Conservation (phyloP, 2,888 invertebrate species). For the Drosophila melanosoma region DNA sequence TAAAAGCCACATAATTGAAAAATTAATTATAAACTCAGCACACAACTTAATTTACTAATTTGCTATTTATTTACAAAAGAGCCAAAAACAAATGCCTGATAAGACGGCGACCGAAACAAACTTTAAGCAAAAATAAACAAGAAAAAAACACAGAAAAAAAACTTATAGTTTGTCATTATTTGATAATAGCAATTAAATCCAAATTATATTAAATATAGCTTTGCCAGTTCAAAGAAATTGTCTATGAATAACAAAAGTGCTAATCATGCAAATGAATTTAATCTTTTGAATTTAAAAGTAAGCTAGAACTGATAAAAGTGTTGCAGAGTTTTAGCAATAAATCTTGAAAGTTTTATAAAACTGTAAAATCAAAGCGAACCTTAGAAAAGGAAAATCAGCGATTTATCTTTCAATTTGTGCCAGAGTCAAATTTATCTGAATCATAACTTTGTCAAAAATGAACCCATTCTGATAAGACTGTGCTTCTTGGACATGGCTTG, state of each 20-base stretch:
- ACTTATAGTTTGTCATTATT: constrained; percentile 58
- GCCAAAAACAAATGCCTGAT: constrained; percentile 30
- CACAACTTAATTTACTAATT: constrained; percentile 60
- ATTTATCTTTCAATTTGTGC: not conserved
- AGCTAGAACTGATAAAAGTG: too few relatives aligned
- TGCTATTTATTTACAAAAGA: constrained; percentile 50
- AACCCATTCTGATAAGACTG: not conserved
- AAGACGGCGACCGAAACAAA: constrained; percentile 41
- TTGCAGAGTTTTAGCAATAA: not conserved
- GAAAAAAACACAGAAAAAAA: constrained; percentile 14
- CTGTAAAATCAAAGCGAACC: not conserved
- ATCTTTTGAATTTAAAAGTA: not conserved
- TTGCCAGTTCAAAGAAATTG: not conserved
- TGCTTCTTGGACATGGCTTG: not conserved
- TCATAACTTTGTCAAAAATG: not conserved
- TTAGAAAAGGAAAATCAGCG: not conserved
- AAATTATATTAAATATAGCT: constrained; percentile 17
- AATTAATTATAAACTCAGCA: constrained; percentile 68
- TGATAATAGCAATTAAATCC: constrained; percentile 13
- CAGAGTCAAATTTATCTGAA: not conserved
- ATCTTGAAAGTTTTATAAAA: not conserved
- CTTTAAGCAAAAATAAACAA: constrained; percentile 36
- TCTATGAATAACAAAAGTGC: not conserved
- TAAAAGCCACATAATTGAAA: constrained; percentile 74
- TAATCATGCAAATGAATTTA: not conserved